These are phyloP conservation scores for Solea senegalensis DNA, from an alignment of 2,113 vertebrate species.

Conservation along the genomic window DNA sequence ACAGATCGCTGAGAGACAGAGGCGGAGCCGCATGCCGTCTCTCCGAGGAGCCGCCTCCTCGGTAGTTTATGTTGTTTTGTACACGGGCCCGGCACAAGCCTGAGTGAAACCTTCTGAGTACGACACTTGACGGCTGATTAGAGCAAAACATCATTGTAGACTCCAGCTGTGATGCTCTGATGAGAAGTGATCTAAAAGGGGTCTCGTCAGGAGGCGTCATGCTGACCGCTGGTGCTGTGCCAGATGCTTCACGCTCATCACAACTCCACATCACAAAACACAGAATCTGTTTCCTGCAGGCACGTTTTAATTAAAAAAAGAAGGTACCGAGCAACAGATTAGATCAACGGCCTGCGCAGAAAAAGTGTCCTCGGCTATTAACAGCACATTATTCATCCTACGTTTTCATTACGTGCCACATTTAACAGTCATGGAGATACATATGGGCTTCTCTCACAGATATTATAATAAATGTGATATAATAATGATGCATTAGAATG, in stretches of 20 bases:
- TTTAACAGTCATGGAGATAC: background rate
- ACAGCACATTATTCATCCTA: background rate
- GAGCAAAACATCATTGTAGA: conserved; percentile 52
- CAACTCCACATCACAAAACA: conserved; percentile 39
- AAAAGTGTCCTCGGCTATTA: conserved; percentile 17
- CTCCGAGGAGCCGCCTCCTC: background rate
- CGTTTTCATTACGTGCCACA: background rate
- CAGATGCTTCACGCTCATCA: conserved; percentile 55
- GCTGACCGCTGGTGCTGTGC: conserved; percentile 56
- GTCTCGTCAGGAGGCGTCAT: conserved; percentile 59
- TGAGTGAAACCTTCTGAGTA: conserved; percentile 28
- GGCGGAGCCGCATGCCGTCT: background rate
- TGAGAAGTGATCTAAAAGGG: conserved; percentile 64
- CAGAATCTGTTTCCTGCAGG: conserved; percentile 30
- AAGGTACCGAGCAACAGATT: conserved; percentile 15
- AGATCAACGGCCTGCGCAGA: conserved; percentile 9
- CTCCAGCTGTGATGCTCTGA: conserved; percentile 64
- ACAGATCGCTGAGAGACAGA: background rate
- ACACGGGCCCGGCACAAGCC: conserved; percentile 23
- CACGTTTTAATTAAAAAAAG: conserved; percentile 46
- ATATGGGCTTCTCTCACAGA: background rate
- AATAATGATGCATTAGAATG: conserved; percentile 11
- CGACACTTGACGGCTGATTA: conserved; percentile 71
- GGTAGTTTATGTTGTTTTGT: conserved; percentile 32
- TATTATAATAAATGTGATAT: background rate